Base-by-base conservation (phyloP, 2,113 vertebrate species). In the Burhinus oedicnemus region DNA sequence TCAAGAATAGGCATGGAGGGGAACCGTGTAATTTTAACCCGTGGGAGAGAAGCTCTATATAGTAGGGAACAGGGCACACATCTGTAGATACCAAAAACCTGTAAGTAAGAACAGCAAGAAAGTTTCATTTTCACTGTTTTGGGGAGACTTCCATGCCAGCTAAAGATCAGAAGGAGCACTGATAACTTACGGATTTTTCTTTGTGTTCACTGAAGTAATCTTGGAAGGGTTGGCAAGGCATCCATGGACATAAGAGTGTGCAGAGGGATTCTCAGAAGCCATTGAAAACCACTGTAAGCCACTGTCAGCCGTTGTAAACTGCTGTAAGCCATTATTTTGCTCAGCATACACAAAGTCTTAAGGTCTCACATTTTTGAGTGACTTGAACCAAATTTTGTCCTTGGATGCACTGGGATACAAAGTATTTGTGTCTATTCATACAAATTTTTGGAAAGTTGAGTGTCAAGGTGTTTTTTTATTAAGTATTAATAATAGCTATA, bases 321-420 rank as follows among this genome's bases (percentile, higher is more conserved):
- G 13, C 20, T 47, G 11, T 51, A 87, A 84, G 42, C 26, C 32
- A 58, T 75, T 65, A 47, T 29, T 86, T 61, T 77, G 30, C 87
- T 49, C 60, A 76, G 13, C 30, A 72, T 52, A 49, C 30, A 22
- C 7, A 20, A 72, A 76, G 30, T 27, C 18, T 71, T 87, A 49
- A 2, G 2, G 14, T 75, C 18, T 70, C 78, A 47, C 0, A 4
- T 23, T 77, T 93, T 74, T 88, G 0, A 83, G 57, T 3, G 0
- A 66, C 23, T 72, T 57, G 14, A 87, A 76, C 19, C 6, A 79
- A 27, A 89, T 72, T 91, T 91, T 93, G 52, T 22, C 40, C 47
- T 60, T 65, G 34, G 36, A 71, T 44, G 15, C 12, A 76, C 3
- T n/a, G 42, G 11, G 22, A 71, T 83, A 52, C 25, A 38, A 94